Evolutionary conservation across 2,113 vertebrate species (phyloP).

Genomic region (Hippocampus comes): DNA sequence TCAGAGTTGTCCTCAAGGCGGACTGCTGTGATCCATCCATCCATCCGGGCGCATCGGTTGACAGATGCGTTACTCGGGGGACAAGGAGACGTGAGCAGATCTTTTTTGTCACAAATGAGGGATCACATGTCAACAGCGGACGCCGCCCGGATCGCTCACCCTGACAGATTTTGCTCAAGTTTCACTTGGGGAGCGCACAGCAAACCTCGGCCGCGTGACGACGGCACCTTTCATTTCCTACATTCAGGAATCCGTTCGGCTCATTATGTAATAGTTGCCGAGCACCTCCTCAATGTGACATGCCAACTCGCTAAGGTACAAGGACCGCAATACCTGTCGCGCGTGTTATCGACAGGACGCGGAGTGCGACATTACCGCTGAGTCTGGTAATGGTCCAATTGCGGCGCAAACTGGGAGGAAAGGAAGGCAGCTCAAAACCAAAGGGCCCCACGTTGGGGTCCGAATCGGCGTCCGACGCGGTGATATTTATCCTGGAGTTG

Average conservation of each 20-base stretch:
- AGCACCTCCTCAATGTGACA: slow-evolving; percentile 4
- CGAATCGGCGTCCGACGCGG: slow-evolving; percentile 84
- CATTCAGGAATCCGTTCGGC: slow-evolving; percentile 29
- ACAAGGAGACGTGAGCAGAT: slow-evolving; percentile 63
- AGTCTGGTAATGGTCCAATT: slow-evolving; percentile 95
- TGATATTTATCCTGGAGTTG: slow-evolving; percentile 88
- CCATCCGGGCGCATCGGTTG: slow-evolving; percentile 63
- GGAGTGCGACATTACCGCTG: slow-evolving; percentile 74
- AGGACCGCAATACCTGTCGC: not conserved
- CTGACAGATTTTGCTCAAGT: slow-evolving; percentile 58
- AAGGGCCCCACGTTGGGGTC: slow-evolving; percentile 94
- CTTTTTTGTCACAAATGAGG: slow-evolving; percentile 65
- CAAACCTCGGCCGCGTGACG: slow-evolving; percentile 35
- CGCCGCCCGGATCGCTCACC: slow-evolving; percentile 48
- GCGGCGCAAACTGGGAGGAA: slow-evolving; percentile 80
- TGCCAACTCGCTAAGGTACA: not conserved
- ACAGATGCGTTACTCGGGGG: slow-evolving; percentile 58
- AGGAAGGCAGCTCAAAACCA: slow-evolving; percentile 89
- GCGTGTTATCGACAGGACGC: slow-evolving; percentile 5
- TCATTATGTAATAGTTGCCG: slow-evolving; percentile 6
- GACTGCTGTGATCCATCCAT: slow-evolving; percentile 61
- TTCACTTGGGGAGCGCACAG: slow-evolving; percentile 44
- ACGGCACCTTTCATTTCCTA: slow-evolving; percentile 15
- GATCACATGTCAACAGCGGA: slow-evolving; percentile 58
- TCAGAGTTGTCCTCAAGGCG: slow-evolving; percentile 68